These are phyloP conservation scores for Gymnogyps californianus DNA, from an alignment of 2,113 vertebrate genomes.

Conservation along the genomic window DNA sequence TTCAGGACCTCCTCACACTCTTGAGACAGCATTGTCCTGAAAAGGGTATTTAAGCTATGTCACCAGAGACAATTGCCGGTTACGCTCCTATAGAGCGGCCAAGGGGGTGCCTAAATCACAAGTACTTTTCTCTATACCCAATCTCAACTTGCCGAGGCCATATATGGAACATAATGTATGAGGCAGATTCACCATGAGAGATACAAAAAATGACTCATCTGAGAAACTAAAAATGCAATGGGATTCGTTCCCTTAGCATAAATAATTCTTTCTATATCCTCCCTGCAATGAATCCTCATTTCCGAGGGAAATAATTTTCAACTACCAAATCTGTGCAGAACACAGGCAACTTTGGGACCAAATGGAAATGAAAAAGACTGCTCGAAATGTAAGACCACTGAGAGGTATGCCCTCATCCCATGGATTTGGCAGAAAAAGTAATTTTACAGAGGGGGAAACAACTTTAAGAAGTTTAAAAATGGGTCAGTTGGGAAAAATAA, in stretches of 20 bases:
- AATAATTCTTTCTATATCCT: conserved; percentile 66
- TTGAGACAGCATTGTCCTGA: not conserved
- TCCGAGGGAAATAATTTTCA: conserved; percentile 32
- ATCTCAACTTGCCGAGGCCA: not conserved
- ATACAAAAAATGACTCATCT: conserved; percentile 38
- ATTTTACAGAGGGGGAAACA: not conserved
- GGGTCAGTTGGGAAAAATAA: conserved; percentile 26
- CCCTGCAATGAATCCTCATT: conserved; percentile 39
- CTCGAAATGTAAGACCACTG: not conserved
- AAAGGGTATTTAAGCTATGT: conserved; percentile 2
- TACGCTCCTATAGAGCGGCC: not conserved
- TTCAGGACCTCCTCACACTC: not conserved
- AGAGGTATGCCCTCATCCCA: conserved; percentile 20
- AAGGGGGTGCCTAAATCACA: not conserved
- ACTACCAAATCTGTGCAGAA: not conserved
- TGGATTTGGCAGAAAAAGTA: not conserved
- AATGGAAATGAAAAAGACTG: not conserved
- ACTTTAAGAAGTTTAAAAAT: conserved; percentile 39
- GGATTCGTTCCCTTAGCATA: conserved; percentile 59
- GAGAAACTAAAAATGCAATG: conserved; percentile 50
- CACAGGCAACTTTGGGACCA: conserved; percentile 38
- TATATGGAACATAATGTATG: not conserved
- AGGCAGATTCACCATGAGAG: not conserved
- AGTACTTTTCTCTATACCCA: not conserved
- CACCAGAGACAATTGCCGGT: not conserved